Evolutionary conservation across 2,888 invertebrate genomes (phyloP).

Genomic region (Eutolmus rufibarbis): DNA sequence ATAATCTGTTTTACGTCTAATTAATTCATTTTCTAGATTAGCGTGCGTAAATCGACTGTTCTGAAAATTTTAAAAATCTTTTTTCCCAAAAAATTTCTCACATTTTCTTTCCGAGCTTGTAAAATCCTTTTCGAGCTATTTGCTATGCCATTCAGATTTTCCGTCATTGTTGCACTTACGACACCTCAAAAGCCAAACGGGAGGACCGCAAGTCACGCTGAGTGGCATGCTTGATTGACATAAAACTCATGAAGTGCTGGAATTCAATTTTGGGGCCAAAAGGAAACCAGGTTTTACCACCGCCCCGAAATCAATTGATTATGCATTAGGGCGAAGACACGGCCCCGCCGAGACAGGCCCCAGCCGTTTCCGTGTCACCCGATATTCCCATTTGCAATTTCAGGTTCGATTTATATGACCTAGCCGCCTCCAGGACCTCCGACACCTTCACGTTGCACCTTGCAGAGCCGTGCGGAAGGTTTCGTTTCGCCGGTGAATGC

Average conservation of each 20-base stretch:
- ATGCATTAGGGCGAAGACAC: constrained; percentile 44
- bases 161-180: background rate
- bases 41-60: no score
- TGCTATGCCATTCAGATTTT: background rate
- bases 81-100: background rate
- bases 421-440: background rate
- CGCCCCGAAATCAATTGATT: constrained; percentile 42
- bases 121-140: background rate
- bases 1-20: no score
- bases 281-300: constrained; percentile 37
- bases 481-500: background rate
- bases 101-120: background rate
- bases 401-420: constrained; percentile 45
- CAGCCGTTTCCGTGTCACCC: constrained; percentile 35
- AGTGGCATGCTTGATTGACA: constrained; percentile 45
- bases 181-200: background rate
- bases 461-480: constrained; percentile 1
- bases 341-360: background rate
- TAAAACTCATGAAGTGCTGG: constrained; percentile 45
- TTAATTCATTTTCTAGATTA: no score
- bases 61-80: background rate
- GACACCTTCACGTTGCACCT: constrained; percentile 14
- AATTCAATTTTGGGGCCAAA: constrained; percentile 45
- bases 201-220: background rate
- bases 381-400: constrained; percentile 46